phyloP scores from a whole-genome alignment of 2,888 invertebrate genomes.

The Mythimna ferrago region DNA sequence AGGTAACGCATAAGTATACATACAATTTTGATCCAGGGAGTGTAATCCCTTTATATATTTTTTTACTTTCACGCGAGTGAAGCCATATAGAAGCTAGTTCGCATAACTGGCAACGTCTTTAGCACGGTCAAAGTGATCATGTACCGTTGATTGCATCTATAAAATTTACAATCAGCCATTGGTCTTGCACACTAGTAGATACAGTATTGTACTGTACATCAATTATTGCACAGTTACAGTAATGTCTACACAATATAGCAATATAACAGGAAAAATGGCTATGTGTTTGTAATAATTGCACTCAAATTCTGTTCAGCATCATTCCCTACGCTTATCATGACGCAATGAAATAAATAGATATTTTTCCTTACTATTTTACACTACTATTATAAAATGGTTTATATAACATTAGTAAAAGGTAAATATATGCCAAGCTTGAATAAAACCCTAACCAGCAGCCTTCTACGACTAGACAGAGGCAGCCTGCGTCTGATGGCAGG shows the following conservation, averaged over 20 bases:
- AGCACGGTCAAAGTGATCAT: conserved; percentile 42
- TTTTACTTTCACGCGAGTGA: no score
- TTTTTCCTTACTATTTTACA: conserved; percentile 16
- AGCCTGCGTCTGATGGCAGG: no score
- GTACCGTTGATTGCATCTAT: conserved; percentile 46
- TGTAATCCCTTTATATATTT: no score
- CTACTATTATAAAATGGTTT: neutral
- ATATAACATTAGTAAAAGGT: neutral
- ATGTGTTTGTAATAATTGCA: conserved; percentile 18
- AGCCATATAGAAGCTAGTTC: no score
- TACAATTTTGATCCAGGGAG: no score
- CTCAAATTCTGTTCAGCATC: conserved; percentile 7
- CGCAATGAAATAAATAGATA: neutral
- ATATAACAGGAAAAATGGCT: conserved; percentile 47
- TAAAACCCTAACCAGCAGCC: no score
- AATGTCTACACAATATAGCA: conserved; percentile 5
- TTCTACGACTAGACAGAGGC: no score
- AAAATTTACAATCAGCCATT: conserved; percentile 50
- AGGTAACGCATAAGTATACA: no score
- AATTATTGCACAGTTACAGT: conserved; percentile 36
- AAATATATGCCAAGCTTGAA: no score
- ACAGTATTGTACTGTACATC: conserved; percentile 1
- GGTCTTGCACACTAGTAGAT: conserved; percentile 23
- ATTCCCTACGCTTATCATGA: conserved; percentile 18
- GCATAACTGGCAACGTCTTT: conserved; percentile 20